Evolutionary conservation across 2,888 invertebrate genomes (phyloP), one percentile per base, ranked within the genome.

Genomic region (Scaptomyza flava): DNA sequence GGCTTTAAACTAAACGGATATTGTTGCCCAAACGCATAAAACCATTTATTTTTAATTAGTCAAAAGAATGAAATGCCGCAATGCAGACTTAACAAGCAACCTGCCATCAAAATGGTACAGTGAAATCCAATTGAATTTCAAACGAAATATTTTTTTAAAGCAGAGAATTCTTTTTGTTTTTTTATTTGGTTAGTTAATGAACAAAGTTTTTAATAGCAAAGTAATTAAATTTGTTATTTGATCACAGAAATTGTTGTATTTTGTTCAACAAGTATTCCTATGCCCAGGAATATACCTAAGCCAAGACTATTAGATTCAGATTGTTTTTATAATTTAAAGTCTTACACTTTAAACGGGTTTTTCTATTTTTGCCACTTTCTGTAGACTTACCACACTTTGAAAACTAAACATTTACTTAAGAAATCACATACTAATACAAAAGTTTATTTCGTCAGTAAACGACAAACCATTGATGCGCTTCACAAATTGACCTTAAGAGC

Each of bases 31-130:
- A 70, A 52, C 46, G 38, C 17, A 38, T 50, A 56, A 70, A 59
- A 23, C 20, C 48, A 53, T 73, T 61, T 47, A 45, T 51, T 57
- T 70, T 62, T 70, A 77, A 77, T 77, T 77, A 77, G 61, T 36
- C 60, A 53, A 65, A 48, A 38, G 38, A 50, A 50, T 9, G 34
- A 41, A 48, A 48, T 36, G 27, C 6, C 41, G 17, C 50, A 68
- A 46, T 36, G 47, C 14, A n/a, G 6, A 54, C 27, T 33, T 7
- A 17, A 41, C 23, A 31, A 27, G 6, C 33, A 46, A 17, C 5
- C n/a, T 12, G 6, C 8, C n/a, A 42, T 41, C 14, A 20, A 51
- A 30, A 11, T 31, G 20, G 12, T 14, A 54, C 45, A 68, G 38
- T 41, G 6, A 42, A 47, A 42, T 27, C 9, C n/a, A 58, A 47